A percentile compares a stretch with the other conserved stretches of the same genome.
phyloP scores from a whole-genome alignment of 2,888 invertebrate species.

The Hoplodrina blanda region DNA sequence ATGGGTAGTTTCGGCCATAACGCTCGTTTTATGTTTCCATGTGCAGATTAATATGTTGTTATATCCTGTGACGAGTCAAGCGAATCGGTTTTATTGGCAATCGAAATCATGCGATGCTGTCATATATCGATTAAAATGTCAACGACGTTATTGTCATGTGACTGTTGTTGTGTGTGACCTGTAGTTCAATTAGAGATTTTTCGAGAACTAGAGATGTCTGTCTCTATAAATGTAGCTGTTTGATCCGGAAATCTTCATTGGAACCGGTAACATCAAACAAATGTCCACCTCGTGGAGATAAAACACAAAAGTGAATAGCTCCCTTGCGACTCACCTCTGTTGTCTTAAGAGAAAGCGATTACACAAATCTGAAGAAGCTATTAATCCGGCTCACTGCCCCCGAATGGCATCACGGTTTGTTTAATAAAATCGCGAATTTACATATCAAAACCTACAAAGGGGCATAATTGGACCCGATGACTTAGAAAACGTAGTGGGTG shows the following conservation, averaged over 20 bases:
- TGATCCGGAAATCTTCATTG: constrained; percentile 62
- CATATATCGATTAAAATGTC: constrained; percentile 57
- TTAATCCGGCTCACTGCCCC: constrained; percentile 90
- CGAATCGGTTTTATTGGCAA: constrained; percentile 74
- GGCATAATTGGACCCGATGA: constrained; percentile 91
- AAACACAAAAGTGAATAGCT: constrained; percentile 78
- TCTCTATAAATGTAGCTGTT: constrained; percentile 34
- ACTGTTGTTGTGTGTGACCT: constrained; percentile 27
- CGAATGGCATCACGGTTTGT: constrained; percentile 91
- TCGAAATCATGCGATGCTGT: constrained; percentile 55
- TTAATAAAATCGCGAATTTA: constrained; percentile 91
- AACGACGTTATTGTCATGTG: constrained; percentile 45
- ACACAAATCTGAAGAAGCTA: constrained; percentile 91
- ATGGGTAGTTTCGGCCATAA: constrained; percentile 89
- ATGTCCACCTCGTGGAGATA: constrained; percentile 61
- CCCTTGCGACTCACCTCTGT: constrained; percentile 84
- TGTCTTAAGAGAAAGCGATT: constrained; percentile 90
- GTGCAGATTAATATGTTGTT: constrained; percentile 86
- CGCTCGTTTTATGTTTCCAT: constrained; percentile 87
- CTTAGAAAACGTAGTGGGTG: constrained; percentile 90
- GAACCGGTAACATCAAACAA: constrained; percentile 72
- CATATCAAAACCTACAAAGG: constrained; percentile 91
- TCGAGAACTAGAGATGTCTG: constrained; percentile 40
- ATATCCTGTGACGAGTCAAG: constrained; percentile 78
- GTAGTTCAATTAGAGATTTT: constrained; percentile 23